Percentiles rank a stretch among this genome's conserved stretches.
Conservation (phyloP, 1,140 invertebrate species). For the Drosophila funebris region DNA sequence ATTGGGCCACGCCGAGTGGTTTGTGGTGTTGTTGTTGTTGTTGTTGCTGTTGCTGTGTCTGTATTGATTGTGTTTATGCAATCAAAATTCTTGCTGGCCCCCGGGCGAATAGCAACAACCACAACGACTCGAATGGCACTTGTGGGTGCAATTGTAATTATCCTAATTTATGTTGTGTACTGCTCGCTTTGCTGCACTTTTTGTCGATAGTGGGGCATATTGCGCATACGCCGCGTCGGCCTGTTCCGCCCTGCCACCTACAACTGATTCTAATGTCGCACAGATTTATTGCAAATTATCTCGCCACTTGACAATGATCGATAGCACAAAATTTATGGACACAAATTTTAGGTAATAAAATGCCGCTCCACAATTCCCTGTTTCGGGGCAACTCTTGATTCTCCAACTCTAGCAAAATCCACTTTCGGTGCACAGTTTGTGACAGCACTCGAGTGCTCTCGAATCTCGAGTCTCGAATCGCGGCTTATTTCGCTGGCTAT, state of each 20-base stretch:
- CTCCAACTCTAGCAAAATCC: not conserved
- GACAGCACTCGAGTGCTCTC: slow-evolving; percentile 14
- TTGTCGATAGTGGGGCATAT: slow-evolving; percentile 13
- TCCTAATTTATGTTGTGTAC: slow-evolving; percentile 78
- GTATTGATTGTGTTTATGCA: slow-evolving; percentile 77
- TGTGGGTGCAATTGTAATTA: slow-evolving; percentile 82
- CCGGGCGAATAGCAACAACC: slow-evolving; percentile 27
- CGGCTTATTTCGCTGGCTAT: slow-evolving; percentile 34
- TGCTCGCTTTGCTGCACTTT: slow-evolving; percentile 46
- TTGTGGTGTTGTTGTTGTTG: slow-evolving; percentile 11
- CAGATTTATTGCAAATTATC: slow-evolving; percentile 80
- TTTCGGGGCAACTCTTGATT: not conserved
- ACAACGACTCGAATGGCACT: slow-evolving; percentile 67
- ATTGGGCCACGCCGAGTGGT: slow-evolving; percentile 34
- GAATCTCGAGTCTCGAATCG: slow-evolving; percentile 10
- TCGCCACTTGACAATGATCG: slow-evolving; percentile 72
- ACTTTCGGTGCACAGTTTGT: not conserved
- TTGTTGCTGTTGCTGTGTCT: too few species aligned
- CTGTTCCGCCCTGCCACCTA: not conserved
- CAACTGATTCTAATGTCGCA: slow-evolving; percentile 57
- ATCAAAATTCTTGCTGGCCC: slow-evolving; percentile 73
- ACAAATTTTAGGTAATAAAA: slow-evolving; percentile 52
- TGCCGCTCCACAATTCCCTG: slow-evolving; percentile 6
- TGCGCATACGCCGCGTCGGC: slow-evolving; percentile 22
- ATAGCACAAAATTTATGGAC: slow-evolving; percentile 71